phyloP scores from a whole-genome alignment of 2,797 vertebrate species.

The Perodicticus potto region DNA sequence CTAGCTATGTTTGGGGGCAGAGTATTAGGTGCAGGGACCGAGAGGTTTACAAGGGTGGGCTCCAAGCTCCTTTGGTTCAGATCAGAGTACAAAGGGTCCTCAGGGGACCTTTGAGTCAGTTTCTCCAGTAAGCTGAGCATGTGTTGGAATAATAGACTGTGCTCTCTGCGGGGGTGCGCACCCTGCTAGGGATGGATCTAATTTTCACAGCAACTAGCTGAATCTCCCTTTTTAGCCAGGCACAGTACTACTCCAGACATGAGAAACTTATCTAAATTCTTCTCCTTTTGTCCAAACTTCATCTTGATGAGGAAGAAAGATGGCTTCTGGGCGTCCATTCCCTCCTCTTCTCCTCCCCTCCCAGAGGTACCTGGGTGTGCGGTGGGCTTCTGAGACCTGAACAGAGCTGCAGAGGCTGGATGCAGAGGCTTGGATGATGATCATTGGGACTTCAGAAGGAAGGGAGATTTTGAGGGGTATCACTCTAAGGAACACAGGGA shows the following conservation, averaged over 20 bases:
- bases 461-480: background rate
- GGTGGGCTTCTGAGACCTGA: background rate
- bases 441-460: background rate
- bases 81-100: background rate
- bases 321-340: too few species aligned
- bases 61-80: background rate
- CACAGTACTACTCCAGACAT: background rate
- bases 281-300: conserved; percentile 14
- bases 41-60: background rate
- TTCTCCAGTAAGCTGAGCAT: background rate
- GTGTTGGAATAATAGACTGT: fast-evolving
- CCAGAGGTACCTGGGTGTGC: background rate
- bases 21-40: background rate
- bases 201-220: background rate
- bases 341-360: background rate
- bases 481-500: background rate
- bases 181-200: background rate
- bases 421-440: background rate
- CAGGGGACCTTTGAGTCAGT: background rate
- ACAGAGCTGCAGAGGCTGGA: background rate
- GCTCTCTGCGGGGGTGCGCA: background rate
- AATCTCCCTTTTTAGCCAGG: background rate
- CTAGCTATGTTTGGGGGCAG: background rate
- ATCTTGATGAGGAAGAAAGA: background rate
- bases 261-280: background rate